Percentiles rank a stretch among this genome's conserved stretches.
phyloP scores from a whole-genome alignment of 2,888 invertebrate genomes.

The Lasioglossum leucozonium region DNA sequence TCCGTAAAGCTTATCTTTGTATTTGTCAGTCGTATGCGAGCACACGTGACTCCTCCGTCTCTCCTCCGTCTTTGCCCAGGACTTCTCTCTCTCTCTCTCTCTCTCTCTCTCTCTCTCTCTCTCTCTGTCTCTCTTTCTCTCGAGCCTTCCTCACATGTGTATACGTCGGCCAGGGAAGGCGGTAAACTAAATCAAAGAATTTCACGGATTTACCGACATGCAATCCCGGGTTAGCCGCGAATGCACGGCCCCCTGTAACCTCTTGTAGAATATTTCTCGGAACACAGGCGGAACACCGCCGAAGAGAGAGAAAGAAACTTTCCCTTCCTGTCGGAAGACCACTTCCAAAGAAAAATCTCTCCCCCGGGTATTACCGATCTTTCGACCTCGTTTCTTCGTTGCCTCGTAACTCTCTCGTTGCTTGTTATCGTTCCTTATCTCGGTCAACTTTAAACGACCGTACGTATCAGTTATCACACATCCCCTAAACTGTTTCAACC shows the following conservation, averaged over 20 bases:
- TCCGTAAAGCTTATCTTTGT: conserved; percentile 69
- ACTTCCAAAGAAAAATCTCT: conserved; percentile 68
- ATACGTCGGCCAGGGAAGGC: conserved; percentile 30
- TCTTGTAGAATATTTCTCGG: conserved; percentile 69
- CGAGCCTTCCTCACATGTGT: conserved; percentile 10
- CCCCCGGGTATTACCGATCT: conserved; percentile 73
- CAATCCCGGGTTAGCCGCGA: conserved; percentile 71
- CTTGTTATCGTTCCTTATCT: conserved; percentile 73
- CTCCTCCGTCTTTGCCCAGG: not conserved
- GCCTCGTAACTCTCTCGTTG: conserved; percentile 67
- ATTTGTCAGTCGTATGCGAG: conserved; percentile 62
- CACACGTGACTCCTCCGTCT: conserved; percentile 26
- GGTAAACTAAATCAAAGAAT: conserved; percentile 77
- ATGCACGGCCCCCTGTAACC: conserved; percentile 63
- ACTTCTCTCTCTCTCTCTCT: not conserved
- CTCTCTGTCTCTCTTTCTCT: not conserved
- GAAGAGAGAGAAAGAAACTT: conserved; percentile 29
- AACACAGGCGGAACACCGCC: conserved; percentile 34
- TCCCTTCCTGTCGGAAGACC: conserved; percentile 60
- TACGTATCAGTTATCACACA: conserved; percentile 67
- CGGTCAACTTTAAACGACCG: conserved; percentile 71
- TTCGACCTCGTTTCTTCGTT: conserved; percentile 69
- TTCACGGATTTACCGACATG: conserved; percentile 74
- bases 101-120: not conserved
- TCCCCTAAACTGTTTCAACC: conserved; percentile 52